Evolutionary conservation across 2,113 vertebrate species (phyloP), one percentile per base, ranked within the genome.

Genomic region (Colossoma macropomum): DNA sequence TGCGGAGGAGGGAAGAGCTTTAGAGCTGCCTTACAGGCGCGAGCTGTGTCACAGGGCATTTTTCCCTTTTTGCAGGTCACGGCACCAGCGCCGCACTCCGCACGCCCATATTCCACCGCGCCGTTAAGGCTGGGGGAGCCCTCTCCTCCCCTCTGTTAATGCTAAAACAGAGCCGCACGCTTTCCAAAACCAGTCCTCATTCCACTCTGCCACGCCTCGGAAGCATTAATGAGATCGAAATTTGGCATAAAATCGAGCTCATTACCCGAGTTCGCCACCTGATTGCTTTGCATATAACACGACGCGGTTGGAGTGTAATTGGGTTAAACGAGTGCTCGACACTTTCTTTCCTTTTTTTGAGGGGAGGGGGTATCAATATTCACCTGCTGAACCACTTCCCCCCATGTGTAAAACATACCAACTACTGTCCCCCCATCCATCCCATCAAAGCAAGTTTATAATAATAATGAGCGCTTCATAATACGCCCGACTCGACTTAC

Each of bases 201-300:
- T 90, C 90, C 92, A 92, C 93, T 92, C 91, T 89, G 92, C 94
- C 87, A 95, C 94, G 93, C 94, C 95, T 95, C 94, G 86, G 95
- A 95, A 91, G 95, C 93, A 93, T 95, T 95, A 95, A 96, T 95
- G 96, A 96, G 94, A 92, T 93, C 94, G 96, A 97, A 97, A 99
- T 97, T 96, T 96, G 95, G 97, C 97, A 98, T 97, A 98, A 98
- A 98, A 98, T 98, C 96, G 96, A 97, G 97, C 96, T 98, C 96
- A 98, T 98, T 98, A 98, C 95, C 90, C 92, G 93, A 96, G 96
- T 97, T 97, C 96, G 96, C 92, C 95, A 95, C 95, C 95, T 96
- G 97, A 97, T 97, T 96, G 95, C 96, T 96, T 95, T 95, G 96
- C 96, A 95, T 96, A 96, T 96, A 97, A 96, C 94, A 94, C 94